These are phyloP conservation scores for Takifugu bimaculatus DNA, from an alignment of 2,113 vertebrate genomes.

Conservation along the genomic window DNA sequence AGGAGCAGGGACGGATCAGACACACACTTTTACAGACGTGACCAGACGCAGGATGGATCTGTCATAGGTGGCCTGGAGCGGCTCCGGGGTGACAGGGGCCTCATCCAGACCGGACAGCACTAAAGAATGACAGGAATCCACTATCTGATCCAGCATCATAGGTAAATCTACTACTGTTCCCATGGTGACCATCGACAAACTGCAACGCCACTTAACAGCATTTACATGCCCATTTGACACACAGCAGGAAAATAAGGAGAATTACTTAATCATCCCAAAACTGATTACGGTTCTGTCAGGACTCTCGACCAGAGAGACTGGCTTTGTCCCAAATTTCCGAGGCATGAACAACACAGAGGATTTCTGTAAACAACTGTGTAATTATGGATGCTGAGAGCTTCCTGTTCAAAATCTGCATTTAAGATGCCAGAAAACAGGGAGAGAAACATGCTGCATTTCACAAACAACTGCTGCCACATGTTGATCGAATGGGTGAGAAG, in stretches of 20 bases:
- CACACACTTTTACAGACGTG: conserved; percentile 2
- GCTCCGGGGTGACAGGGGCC: conserved; percentile 13
- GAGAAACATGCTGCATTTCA: neutral
- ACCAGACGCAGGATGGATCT: neutral
- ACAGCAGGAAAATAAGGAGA: neutral
- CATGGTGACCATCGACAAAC: conserved; percentile 6
- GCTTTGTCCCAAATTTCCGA: too few relatives aligned
- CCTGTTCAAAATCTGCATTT: neutral
- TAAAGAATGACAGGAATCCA: conserved; percentile 64
- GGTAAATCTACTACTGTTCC: conserved; percentile 35
- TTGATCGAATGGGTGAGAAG: neutral
- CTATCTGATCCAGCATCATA: conserved; percentile 51
- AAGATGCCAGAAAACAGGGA: neutral
- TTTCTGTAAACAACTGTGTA: neutral
- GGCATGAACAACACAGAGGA: neutral
- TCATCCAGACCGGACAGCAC: conserved; percentile 34
- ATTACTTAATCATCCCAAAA: too few relatives aligned
- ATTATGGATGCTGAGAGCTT: neutral
- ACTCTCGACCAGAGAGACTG: too few relatives aligned
- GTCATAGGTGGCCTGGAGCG: neutral
- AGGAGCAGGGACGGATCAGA: conserved; percentile 1
- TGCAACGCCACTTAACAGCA: neutral
- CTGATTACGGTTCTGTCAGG: too few relatives aligned
- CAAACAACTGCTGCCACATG: neutral
- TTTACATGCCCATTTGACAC: neutral